phyloP scores from a whole-genome alignment of 2,797 vertebrate genomes.

The Peromyscus melanophrys region DNA sequence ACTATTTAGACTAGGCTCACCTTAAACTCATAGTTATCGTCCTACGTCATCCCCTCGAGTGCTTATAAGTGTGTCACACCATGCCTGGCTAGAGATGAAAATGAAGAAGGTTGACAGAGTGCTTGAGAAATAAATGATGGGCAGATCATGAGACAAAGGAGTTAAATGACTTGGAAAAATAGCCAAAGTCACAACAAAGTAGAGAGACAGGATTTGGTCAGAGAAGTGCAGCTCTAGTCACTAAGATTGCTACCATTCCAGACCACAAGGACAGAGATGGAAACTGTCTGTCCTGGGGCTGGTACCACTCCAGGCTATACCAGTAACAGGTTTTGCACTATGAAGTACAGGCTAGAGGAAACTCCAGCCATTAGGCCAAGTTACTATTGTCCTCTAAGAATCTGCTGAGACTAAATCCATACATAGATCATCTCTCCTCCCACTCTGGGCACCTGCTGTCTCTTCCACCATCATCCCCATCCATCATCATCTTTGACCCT shows the following conservation, averaged over 20 bases:
- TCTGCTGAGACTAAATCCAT: not conserved
- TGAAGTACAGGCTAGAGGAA: not conserved
- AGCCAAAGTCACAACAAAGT: not conserved
- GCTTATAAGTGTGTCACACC: not conserved
- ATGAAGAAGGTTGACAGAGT: conserved; percentile 1
- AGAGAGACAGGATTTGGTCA: not conserved
- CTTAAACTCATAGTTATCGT: not conserved
- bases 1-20: not conserved
- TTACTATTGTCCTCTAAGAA: not conserved
- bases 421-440: not conserved
- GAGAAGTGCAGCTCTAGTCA: conserved; percentile 27
- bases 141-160: not conserved
- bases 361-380: not conserved
- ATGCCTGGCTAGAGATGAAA: not conserved
- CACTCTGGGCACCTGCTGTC: not conserved
- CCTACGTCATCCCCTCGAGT: not conserved
- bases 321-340: not conserved
- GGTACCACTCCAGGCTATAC: not conserved
- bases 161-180: conserved; percentile 36
- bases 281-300: not conserved
- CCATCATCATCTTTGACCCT: not conserved
- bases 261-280: not conserved
- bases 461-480: not conserved
- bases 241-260: not conserved
- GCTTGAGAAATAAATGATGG: not conserved